Evolutionary conservation across 2,113 vertebrate species (phyloP).

Genomic region (Caranx melampygus): DNA sequence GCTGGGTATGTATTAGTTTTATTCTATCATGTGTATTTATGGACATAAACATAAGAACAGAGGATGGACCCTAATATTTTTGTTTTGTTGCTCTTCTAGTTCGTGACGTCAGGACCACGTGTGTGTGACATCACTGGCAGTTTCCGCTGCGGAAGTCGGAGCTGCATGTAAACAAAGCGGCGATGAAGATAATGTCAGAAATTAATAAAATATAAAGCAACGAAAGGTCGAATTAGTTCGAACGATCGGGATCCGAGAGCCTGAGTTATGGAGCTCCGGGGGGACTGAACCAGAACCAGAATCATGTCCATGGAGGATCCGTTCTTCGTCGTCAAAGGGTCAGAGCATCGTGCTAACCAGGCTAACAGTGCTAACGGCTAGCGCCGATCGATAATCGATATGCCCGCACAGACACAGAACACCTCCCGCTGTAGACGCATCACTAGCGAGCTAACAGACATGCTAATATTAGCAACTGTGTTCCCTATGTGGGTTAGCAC

Average conservation of each 20-base stretch:
- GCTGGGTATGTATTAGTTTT: neutral
- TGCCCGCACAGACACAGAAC: too few species aligned
- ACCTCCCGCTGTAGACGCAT: too few species aligned
- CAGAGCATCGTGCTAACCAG: slow-evolving; percentile 63
- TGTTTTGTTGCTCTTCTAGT: neutral
- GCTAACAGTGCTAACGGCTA: neutral
- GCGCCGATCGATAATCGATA: neutral
- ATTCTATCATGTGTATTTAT: neutral
- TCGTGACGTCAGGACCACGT: neutral
- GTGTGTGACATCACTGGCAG: neutral
- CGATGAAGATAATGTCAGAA: neutral
- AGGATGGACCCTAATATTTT: too few species aligned
- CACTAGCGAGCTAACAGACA: neutral
- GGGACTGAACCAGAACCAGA: slow-evolving; percentile 45
- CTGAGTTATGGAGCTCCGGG: slow-evolving; percentile 38
- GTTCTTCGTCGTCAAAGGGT: slow-evolving; percentile 99
- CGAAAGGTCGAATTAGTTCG: accelerated
- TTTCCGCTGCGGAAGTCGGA: slow-evolving; percentile 57
- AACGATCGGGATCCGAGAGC: neutral
- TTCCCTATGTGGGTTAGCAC: neutral
- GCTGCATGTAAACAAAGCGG: slow-evolving; percentile 72
- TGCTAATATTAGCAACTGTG: neutral
- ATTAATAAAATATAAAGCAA: neutral
- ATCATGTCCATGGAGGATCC: slow-evolving; percentile 98
- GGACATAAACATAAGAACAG: too few species aligned